Evolutionary conservation across 2,888 invertebrate genomes (phyloP), one percentile per base, ranked within the genome.

Genomic region (Melolontha melolontha): DNA sequence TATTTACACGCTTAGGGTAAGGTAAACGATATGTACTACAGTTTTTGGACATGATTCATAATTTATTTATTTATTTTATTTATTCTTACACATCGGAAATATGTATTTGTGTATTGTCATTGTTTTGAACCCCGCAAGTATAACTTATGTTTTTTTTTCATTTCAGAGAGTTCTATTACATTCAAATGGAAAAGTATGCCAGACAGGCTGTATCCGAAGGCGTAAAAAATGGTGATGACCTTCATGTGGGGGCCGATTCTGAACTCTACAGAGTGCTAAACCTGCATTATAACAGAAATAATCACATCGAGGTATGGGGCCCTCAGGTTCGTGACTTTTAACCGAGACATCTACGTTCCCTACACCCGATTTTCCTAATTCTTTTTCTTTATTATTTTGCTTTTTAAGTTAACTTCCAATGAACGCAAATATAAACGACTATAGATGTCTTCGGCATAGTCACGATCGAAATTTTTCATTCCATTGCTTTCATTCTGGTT

Each of bases 101-200:
- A n/a, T n/a, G n/a, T n/a, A n/a, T n/a, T n/a, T n/a, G n/a, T n/a
- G n/a, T n/a, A n/a, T n/a, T n/a, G n/a, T n/a, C n/a, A n/a, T n/a
- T n/a, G n/a, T n/a, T n/a, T n/a, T n/a, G n/a, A n/a, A n/a, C n/a
- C n/a, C n/a, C n/a, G n/a, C n/a, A n/a, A n/a, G n/a, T n/a, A 1
- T 47, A 14, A 47, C 22, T 17, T 65, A 29, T 17, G 14, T 34
- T 11, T 2, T 40, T 59, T 17, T 55, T 55, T 17, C 16, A 39
- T 88, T 88, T 57, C 91, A 99, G 99, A 86, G 99, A 99, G 88
- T 99, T 99, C 89, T 99, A 97, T 90, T 99, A 99, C 87, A 99
- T 99, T 83, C 99, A 99, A 87, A 99, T 99, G 98, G 99, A 99
- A 88, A 99, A 99, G 86, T 99, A 97, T 86, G 98, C 98, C 72